Conservation (phyloP, 2,797 vertebrate species). For the Chaetophractus vellerosus region DNA sequence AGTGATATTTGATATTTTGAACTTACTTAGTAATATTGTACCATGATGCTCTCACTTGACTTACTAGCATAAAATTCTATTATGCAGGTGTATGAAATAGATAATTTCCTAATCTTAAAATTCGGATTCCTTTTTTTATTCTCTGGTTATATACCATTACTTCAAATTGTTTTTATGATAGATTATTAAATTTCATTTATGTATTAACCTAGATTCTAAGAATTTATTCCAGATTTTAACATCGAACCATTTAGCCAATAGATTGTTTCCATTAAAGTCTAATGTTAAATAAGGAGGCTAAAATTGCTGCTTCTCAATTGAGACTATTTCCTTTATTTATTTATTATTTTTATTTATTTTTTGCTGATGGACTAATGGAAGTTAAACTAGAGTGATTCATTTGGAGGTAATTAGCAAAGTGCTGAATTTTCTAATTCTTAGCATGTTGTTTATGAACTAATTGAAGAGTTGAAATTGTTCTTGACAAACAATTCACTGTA, state of each 20-base stretch:
- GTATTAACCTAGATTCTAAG: neutral
- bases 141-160: neutral
- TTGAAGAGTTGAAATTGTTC: constrained; percentile 53
- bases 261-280: constrained; percentile 57
- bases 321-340: constrained; percentile 14
- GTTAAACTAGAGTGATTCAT: constrained; percentile 55
- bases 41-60: neutral
- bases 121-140: constrained; percentile 44
- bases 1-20: constrained; percentile 56
- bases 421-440: constrained; percentile 54
- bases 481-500: constrained; percentile 7
- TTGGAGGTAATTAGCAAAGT: constrained; percentile 35
- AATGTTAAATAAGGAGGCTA: constrained; percentile 51
- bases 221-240: neutral
- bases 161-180: constrained; percentile 29
- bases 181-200: neutral
- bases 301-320: constrained; percentile 52
- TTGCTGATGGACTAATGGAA: constrained; percentile 12
- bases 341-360: neutral
- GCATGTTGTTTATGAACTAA: neutral
- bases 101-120: constrained; percentile 59
- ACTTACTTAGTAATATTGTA: constrained; percentile 18
- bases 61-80: constrained; percentile 22
- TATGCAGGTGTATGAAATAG: neutral
- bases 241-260: neutral